Evolutionary conservation across 2,113 vertebrate genomes (phyloP).

Genomic region (Mormoops blainvillei): DNA sequence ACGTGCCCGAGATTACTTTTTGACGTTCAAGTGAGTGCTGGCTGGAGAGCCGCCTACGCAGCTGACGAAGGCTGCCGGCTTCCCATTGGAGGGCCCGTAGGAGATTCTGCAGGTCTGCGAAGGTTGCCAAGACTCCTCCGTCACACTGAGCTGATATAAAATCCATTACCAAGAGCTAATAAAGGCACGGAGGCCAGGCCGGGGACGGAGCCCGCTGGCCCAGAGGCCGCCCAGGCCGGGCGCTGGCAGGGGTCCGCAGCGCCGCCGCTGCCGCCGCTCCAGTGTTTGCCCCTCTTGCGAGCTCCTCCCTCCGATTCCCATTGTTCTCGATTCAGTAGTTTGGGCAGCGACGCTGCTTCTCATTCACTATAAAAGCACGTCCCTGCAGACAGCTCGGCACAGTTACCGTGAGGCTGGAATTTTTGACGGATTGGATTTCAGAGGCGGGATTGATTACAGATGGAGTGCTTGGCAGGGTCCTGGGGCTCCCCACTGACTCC

Average conservation of each 20-base stretch:
- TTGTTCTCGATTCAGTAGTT: neutral
- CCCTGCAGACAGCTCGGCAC: neutral
- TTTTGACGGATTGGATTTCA: slow-evolving; percentile 25
- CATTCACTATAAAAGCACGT: neutral
- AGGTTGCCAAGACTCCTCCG: neutral
- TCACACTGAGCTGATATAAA: neutral
- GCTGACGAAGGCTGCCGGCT: neutral
- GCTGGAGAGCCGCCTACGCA: neutral
- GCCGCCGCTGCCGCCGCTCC: neutral
- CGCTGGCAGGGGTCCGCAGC: neutral
- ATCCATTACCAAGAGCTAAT: neutral
- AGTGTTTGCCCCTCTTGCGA: rapidly evolving
- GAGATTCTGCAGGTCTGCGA: neutral
- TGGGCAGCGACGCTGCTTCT: neutral
- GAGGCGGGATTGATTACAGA: slow-evolving; percentile 40
- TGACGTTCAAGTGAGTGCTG: neutral
- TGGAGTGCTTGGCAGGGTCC: slow-evolving; percentile 30
- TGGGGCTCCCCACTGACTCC: slow-evolving; percentile 47
- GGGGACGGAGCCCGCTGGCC: neutral
- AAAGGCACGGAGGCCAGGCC: neutral
- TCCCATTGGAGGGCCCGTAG: neutral
- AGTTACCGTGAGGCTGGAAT: neutral
- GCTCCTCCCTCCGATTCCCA: neutral
- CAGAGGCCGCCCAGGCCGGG: neutral
- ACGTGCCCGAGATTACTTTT: neutral